Base-by-base conservation (phyloP, 2,888 invertebrate genomes). In the Tinea semifulvella region DNA sequence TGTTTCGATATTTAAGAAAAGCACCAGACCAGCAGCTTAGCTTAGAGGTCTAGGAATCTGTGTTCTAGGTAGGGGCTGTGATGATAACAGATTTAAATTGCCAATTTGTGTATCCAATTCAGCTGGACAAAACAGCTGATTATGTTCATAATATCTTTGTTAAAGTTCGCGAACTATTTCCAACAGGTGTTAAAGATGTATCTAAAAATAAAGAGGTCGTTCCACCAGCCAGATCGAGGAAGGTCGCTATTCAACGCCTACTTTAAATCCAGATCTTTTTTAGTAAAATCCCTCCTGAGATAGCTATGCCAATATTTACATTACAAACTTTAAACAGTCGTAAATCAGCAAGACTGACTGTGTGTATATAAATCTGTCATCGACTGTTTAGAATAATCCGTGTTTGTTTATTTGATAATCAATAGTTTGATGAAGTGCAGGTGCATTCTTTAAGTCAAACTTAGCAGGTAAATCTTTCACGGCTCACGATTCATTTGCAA, bases 121-220 rank as follows among this genome's bases (percentile, higher is more conserved):
- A n/a, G n/a, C n/a, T n/a, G n/a, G n/a, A n/a, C n/a, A n/a, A n/a
- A 10, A 11, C 26, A 26, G 26, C 26, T 26, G 26, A 26, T 26
- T 26, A 10, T 2, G 3, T 6, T 26, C n/a, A 26, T 26, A 26
- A 26, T 10, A 11, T 10, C 27, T 27, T 4, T 27, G 10, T 4
- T 27, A 58, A 56, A 65, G 61, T 68, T 67, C 60, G 65, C 67
- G 56, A 65, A 65, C 55, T 13, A 7, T 17, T 40, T 22, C 50
- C 51, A 56, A 52, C 69, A 71, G 65, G 68, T 69, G 70, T 58
- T 61, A 65, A 53, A 59, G 55, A 63, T 50, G 55, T 53, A 48
- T 67, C 71, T 76, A 79, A 76, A 75, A 69, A 73, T 77, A 77
- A 19, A 18, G 53, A 61, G 68, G 72, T 70, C 71, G 71, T 73